A percentile compares a stretch with the other conserved stretches of the same genome.
Evolutionary conservation across 2,888 invertebrate genomes (phyloP).

Genomic region (Asteroscopus sphinx): DNA sequence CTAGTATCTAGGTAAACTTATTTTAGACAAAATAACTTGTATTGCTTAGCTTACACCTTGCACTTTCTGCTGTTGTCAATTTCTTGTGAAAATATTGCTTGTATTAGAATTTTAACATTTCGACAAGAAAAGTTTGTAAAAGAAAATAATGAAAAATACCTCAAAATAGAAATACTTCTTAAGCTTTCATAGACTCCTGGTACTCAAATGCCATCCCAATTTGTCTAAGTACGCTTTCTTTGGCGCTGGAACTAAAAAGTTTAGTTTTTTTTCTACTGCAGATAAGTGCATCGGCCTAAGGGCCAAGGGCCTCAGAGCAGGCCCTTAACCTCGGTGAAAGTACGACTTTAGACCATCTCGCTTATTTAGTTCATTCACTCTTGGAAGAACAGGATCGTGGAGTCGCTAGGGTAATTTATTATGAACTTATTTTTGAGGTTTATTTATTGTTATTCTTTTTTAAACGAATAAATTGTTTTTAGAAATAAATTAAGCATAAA

Average conservation of each 20-base stretch:
- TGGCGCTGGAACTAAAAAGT: conserved; percentile 23
- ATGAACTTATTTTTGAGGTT: not conserved
- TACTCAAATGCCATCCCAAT: conserved; percentile 14
- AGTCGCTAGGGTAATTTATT: conserved; percentile 48
- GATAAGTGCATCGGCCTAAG: conserved; percentile 78
- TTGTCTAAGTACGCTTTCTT: conserved; percentile 24
- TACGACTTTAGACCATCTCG: conserved; percentile 81
- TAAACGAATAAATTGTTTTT: not conserved
- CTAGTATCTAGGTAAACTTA: no score
- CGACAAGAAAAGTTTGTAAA: no score
- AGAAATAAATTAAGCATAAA: no score
- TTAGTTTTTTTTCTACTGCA: conserved; percentile 65
- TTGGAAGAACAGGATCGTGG: conserved; percentile 64
- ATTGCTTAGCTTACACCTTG: no score
- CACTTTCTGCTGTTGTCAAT: no score
- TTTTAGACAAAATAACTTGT: no score
- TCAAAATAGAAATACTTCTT: conserved; percentile 3
- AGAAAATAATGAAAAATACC: no score
- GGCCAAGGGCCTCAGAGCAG: conserved; percentile 74
- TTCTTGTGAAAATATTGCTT: no score
- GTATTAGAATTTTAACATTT: no score
- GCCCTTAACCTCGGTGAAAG: conserved; percentile 87
- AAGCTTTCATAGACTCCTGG: conserved; percentile 21
- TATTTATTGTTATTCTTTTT: not conserved
- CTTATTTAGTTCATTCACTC: conserved; percentile 87